Conservation (phyloP, 2,888 invertebrate species). For the Priocnemis perturbator region DNA sequence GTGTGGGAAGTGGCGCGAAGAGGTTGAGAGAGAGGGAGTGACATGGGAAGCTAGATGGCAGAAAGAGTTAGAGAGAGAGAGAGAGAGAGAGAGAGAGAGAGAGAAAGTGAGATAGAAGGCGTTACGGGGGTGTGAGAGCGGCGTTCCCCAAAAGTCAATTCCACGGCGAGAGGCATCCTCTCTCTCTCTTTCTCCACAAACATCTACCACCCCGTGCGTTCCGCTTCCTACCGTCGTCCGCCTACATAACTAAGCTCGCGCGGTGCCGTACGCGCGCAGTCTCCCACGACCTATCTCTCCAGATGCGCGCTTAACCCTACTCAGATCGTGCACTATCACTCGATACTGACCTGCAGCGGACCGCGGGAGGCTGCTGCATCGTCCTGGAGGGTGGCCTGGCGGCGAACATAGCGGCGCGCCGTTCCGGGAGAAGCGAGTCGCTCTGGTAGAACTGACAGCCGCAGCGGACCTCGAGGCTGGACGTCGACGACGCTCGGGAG, state of each 20-base stretch:
- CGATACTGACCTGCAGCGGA: conserved; percentile 65
- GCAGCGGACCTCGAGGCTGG: conserved; percentile 84
- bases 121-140: too few relatives aligned
- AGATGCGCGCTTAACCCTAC: too few relatives aligned
- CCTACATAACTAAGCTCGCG: too few relatives aligned
- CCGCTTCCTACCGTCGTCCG: too few relatives aligned
- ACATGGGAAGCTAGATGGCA: not conserved
- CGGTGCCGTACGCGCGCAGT: too few relatives aligned
- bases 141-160: too few relatives aligned
- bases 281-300: too few relatives aligned
- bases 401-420: conserved; percentile 83
- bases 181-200: too few relatives aligned
- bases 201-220: too few relatives aligned
- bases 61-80: not conserved
- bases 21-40: not conserved
- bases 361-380: conserved; percentile 71
- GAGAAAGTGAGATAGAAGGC: not conserved
- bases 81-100: not conserved
- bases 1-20: not conserved
- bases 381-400: conserved; percentile 82
- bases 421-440: conserved; percentile 86
- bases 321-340: not conserved
- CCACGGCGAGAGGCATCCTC: too few relatives aligned
- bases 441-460: conserved; percentile 91
- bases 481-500: conserved; percentile 81